Conservation (phyloP, 2,113 vertebrate genomes). For the Bos taurus region DNA sequence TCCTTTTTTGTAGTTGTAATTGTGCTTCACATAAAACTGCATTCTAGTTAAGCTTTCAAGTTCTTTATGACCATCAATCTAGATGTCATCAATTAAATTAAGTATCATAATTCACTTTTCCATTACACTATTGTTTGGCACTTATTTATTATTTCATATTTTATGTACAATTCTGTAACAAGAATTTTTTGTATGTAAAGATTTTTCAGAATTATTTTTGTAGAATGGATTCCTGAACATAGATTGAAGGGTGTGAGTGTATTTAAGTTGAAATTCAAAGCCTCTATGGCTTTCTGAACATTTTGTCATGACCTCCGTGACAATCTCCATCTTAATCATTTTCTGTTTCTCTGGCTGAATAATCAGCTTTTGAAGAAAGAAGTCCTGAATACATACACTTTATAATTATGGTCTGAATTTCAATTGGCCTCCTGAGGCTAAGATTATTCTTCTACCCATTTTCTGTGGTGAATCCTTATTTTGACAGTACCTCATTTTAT, state of each 20-base stretch:
- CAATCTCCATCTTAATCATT: not conserved
- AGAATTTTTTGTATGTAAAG: not conserved
- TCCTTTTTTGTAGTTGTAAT: not conserved
- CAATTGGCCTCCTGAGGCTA: not conserved
- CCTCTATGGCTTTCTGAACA: not conserved
- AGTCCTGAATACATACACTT: not conserved
- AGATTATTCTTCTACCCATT: not conserved
- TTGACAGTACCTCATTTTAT: not conserved
- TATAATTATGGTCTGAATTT: not conserved
- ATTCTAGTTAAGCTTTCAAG: not conserved
- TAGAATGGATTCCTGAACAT: not conserved
- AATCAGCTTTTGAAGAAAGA: not conserved
- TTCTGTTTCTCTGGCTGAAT: not conserved
- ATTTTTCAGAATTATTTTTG: slow-evolving; percentile 19
- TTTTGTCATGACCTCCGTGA: not conserved
- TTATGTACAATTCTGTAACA: not conserved
- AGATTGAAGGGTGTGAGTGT: not conserved
- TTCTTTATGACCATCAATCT: not conserved
- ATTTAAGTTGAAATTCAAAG: not conserved
- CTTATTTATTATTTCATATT: not conserved
- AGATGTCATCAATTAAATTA: not conserved
- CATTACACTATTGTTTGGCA: not conserved
- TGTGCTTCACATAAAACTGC: not conserved
- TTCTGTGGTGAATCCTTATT: not conserved
- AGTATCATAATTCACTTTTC: not conserved